These are phyloP conservation scores for Drosophila tropicalis DNA, from an alignment of 1,140 invertebrate genomes.

Conservation along the genomic window DNA sequence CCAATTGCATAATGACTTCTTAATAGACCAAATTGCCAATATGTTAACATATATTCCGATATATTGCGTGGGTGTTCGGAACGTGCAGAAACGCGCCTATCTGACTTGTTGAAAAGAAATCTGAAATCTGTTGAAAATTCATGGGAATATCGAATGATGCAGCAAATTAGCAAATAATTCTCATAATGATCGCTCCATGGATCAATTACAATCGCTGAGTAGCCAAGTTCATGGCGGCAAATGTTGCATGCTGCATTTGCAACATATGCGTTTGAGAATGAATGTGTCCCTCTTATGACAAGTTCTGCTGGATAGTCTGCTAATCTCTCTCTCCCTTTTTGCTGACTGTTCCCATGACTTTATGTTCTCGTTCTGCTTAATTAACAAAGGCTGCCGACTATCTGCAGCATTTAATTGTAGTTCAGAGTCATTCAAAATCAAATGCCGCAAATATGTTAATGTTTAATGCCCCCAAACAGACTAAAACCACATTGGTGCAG, in stretches of 20 bases:
- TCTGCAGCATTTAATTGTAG: constrained; percentile 64
- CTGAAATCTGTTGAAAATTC: constrained; percentile 41
- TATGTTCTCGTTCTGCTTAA: constrained; percentile 73
- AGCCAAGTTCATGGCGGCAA: constrained; percentile 66
- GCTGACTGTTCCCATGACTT: constrained; percentile 65
- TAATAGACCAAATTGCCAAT: constrained; percentile 51
- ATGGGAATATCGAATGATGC: constrained; percentile 71
- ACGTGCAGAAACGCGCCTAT: constrained; percentile 18
- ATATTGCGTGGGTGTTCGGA: constrained; percentile 22
- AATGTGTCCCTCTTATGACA: constrained; percentile 26
- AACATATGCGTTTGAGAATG: constrained; percentile 58
- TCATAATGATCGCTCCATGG: constrained; percentile 55
- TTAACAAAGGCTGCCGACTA: constrained; percentile 74
- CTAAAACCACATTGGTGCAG: neutral
- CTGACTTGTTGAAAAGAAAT: neutral
- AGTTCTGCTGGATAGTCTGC: constrained; percentile 11
- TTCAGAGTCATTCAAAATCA: constrained; percentile 63
- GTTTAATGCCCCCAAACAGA: constrained; percentile 37
- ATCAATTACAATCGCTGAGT: constrained; percentile 47
- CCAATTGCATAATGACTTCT: constrained; percentile 70
- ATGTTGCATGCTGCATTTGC: constrained; percentile 70
- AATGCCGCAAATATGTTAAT: constrained; percentile 70
- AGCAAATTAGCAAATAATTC: constrained; percentile 67
- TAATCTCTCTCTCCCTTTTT: constrained; percentile 13
- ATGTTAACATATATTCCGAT: constrained; percentile 26